Base-by-base conservation (phyloP, 2,888 invertebrate species). In the Latrodectus elegans region DNA sequence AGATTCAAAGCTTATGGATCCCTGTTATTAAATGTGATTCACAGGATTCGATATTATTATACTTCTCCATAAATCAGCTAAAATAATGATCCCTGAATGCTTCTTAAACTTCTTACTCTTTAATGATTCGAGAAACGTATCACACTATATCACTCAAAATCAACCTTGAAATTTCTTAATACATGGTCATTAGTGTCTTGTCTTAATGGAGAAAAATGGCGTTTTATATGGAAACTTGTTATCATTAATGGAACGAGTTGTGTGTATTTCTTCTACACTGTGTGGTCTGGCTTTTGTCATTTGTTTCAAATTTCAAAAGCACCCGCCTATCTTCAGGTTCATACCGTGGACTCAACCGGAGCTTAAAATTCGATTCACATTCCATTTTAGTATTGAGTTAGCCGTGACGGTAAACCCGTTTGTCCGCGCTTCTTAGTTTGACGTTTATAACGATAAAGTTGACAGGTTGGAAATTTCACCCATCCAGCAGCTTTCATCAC, bases 391-490 rank as follows among this genome's bases (percentile, higher is more conserved):
- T 60, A 12, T 60, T 6, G 60, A 60, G 6, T 15, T 60, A 60
- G n/a, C n/a, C n/a, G 60, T 60, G 60, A 60, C n/a, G 60, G 51
- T 51, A 52, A 72, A 72, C 72, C 51, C 72, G 72, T 72, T 72
- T 72, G 51, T 72, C 72, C 51, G 51, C 51, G 51, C 72, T 17
- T 72, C n/a, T n/a, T 51, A 9, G 17, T 52, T 8, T 17, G 52
- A 11, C 22, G 67, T 60, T 60, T 15, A 60, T 60, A 60, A 60
- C 60, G 60, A 60, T 60, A 60, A 60, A 60, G 38, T n/a, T 60
- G 60, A 15, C 60, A 60, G n/a, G n/a, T 60, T n/a, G 12, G n/a
- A n/a, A 15, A 60, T 60, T 11, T 60, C 60, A 6, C 60, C 12
- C 8, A 15, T 60, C n/a, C 60, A 60, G 14, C 10, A n/a, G 11